Conservation (phyloP, 2,113 vertebrate species). For the Felis chaus region DNA sequence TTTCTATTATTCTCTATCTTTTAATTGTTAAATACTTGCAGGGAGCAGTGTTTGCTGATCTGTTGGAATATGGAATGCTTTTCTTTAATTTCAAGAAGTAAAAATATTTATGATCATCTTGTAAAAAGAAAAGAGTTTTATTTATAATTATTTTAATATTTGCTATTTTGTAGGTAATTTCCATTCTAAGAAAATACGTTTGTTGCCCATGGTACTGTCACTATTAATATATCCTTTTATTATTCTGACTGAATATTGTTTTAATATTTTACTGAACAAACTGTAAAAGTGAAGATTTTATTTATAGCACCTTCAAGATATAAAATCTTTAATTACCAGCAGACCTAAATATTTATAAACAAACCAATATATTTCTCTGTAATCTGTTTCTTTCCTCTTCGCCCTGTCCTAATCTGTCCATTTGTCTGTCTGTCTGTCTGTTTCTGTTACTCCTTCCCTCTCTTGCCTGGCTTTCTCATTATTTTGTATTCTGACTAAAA, state of each 20-base stretch:
- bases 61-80: background rate
- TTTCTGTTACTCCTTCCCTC: background rate
- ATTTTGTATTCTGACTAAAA: background rate
- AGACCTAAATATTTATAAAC: background rate
- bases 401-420: background rate
- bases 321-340: background rate
- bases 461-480: background rate
- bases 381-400: background rate
- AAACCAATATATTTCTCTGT: background rate
- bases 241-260: background rate
- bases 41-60: background rate
- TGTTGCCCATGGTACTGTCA: background rate
- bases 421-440: background rate
- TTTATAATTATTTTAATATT: background rate
- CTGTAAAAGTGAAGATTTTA: background rate
- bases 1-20: background rate
- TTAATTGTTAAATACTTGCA: background rate
- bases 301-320: background rate
- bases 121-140: background rate
- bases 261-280: slow-evolving; percentile 12
- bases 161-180: background rate
- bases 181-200: background rate
- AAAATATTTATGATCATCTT: background rate
- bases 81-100: background rate
- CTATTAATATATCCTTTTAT: slow-evolving; percentile 10